A percentile compares a stretch with the other conserved stretches of the same genome.
phyloP scores from a whole-genome alignment of 2,113 vertebrate species.

The Ellobius talpinus region DNA sequence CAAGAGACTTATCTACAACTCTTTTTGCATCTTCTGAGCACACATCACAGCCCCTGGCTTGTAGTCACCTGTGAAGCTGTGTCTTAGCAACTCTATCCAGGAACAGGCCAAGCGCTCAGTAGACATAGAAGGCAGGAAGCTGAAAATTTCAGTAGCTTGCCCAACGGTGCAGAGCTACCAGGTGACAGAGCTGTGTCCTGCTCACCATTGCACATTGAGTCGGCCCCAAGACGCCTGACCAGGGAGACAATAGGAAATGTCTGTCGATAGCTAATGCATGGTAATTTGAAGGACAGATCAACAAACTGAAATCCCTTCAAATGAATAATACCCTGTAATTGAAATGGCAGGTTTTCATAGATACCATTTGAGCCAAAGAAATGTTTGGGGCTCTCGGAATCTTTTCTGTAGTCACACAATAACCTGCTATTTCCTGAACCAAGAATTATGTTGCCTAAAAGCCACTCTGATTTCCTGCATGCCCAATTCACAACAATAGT shows the following conservation, averaged over 20 bases:
- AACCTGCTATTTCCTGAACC: slow-evolving; percentile 15
- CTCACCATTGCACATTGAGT: not conserved
- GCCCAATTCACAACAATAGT: slow-evolving; percentile 47
- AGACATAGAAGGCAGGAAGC: not conserved
- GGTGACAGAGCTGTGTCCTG: not conserved
- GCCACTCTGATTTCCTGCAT: slow-evolving; percentile 29
- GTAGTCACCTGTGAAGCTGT: rapidly evolving
- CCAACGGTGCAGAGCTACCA: not conserved
- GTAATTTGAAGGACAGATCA: not conserved
- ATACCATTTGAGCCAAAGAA: not conserved
- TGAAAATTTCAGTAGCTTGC: not conserved
- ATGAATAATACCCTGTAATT: not conserved
- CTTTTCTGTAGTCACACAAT: not conserved
- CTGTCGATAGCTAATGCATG: not conserved
- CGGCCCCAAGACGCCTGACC: not conserved
- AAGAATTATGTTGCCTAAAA: slow-evolving; percentile 17
- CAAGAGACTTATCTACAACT: not conserved
- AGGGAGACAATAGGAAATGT: not conserved
- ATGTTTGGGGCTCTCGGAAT: not conserved
- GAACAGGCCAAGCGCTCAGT: not conserved
- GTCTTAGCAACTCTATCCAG: not conserved
- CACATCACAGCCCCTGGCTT: rapidly evolving
- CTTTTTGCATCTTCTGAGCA: not conserved
- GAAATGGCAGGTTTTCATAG: not conserved
- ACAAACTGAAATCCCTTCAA: not conserved